Evolutionary conservation across 2,797 vertebrate genomes (phyloP).

Genomic region (Gadopsis marmoratus): DNA sequence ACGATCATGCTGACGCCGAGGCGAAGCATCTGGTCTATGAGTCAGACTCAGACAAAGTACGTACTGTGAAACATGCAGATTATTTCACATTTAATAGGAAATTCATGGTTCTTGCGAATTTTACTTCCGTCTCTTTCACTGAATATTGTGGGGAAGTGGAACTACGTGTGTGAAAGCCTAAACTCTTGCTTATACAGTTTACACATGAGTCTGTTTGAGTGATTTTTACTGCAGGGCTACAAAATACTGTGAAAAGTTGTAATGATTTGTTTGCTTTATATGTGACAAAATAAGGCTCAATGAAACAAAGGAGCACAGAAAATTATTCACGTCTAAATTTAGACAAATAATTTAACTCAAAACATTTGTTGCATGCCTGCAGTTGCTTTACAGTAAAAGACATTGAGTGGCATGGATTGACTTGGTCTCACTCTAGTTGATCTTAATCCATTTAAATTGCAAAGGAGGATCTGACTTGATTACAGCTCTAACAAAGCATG

Average conservation of each 20-base stretch:
- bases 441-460: not conserved
- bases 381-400: not conserved
- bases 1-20: conserved; percentile 97
- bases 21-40: conserved; percentile 97
- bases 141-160: not conserved
- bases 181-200: no score
- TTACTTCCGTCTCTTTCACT: conserved; percentile 7
- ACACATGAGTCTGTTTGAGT: not conserved
- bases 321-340: not conserved
- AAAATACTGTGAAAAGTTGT: not conserved
- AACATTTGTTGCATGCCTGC: not conserved
- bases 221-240: not conserved
- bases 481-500: not conserved
- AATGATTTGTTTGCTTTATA: not conserved
- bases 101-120: not conserved
- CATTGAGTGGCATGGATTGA: not conserved
- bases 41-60: conserved; percentile 93
- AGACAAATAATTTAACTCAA: not conserved
- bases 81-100: not conserved
- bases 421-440: not conserved
- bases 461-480: not conserved
- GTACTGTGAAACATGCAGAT: conserved; percentile 6
- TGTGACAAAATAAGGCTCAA: not conserved
- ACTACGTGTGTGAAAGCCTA: not conserved
- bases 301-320: not conserved